These are phyloP conservation scores for Hydrolagus colliei DNA, from an alignment of 2,797 vertebrate genomes.

Conservation along the genomic window DNA sequence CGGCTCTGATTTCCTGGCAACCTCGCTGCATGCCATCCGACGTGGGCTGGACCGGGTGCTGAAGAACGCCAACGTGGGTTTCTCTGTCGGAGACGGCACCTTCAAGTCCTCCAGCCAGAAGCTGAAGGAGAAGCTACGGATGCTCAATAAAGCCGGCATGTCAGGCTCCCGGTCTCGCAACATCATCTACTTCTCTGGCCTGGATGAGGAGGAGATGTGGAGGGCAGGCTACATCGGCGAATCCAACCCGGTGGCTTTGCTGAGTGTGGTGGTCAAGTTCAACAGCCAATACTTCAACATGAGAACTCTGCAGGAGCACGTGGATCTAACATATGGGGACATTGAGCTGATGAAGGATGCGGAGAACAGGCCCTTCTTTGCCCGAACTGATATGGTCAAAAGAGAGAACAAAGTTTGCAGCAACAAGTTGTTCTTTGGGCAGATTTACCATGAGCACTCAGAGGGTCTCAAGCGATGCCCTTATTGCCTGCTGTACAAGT, in stretches of 20 bases:
- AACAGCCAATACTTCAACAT: slow-evolving; percentile 51
- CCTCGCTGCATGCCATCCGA: slow-evolving; percentile 41
- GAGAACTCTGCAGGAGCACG: slow-evolving; percentile 46
- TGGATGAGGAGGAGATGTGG: slow-evolving; percentile 47
- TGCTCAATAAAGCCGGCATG: slow-evolving; percentile 47
- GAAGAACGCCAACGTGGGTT: slow-evolving; percentile 46
- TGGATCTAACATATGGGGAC: slow-evolving; percentile 42
- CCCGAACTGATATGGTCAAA: slow-evolving; percentile 45
- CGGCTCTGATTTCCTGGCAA: slow-evolving; percentile 49
- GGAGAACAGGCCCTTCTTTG: slow-evolving; percentile 46
- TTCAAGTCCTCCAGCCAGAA: slow-evolving; percentile 53
- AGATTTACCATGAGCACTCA: slow-evolving; percentile 46
- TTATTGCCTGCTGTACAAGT: slow-evolving; percentile 47
- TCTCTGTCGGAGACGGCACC: slow-evolving; percentile 47
- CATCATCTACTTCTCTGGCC: slow-evolving; percentile 45
- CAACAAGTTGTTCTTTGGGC: slow-evolving; percentile 32
- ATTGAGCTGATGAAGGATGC: slow-evolving; percentile 48
- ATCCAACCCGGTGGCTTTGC: slow-evolving; percentile 38
- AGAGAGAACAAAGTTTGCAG: slow-evolving; percentile 43
- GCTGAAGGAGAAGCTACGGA: slow-evolving; percentile 51
- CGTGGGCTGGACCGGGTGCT: slow-evolving; percentile 45
- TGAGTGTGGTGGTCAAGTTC: slow-evolving; percentile 48
- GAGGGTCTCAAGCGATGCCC: slow-evolving; percentile 45
- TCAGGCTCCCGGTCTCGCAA: slow-evolving; percentile 43
- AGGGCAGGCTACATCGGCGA: slow-evolving; percentile 46